Evolutionary conservation across 2,113 vertebrate species (phyloP), one percentile per base, ranked within the genome.

Genomic region (Scomber scombrus): DNA sequence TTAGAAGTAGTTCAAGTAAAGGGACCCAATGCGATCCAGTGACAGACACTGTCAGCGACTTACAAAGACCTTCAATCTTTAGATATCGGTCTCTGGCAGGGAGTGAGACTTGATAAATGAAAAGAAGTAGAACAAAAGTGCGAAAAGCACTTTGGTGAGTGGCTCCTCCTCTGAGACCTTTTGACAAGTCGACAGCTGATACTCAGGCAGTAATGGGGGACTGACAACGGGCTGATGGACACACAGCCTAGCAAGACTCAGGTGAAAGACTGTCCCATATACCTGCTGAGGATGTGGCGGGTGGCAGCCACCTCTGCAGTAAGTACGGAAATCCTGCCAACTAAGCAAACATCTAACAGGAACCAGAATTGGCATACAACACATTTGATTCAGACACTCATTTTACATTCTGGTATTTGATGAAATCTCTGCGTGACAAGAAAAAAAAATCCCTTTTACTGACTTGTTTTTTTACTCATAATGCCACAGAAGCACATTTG

Each of bases 51-150:
- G 56, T 78, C 79, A 77, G 45, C 55, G 71, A 79, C 70, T 62
- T 77, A 75, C 88, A 86, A 79, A 88, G 75, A 81, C 69, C 78
- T 73, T 89, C 90, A 87, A 51, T 88, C 88, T 92, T 69, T 29
- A 71, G 79, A 66, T 78, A 92, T 90, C 85, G 78, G 74, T 40
- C 78, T n/a, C 60, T 75, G 82, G 78, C 88, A 88, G 71, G 16
- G 71, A 84, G 82, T 13, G 73, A 43, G 61, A 65, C 76, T 88
- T 72, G 89, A 81, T 88, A 83, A 87, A 85, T 81, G 89, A 84
- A 88, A 85, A 82, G 55, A 77, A 77, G 73, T 45, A 61, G 76
- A 90, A 91, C 82, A 84, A 85, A 88, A 86, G 87, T 90, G 78
- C 0, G 60, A 80, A 86, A 91, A 84, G 79, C 85, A 74, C 46